Evolutionary conservation across 2,113 vertebrate species (phyloP).

Genomic region (Heterotis niloticus): DNA sequence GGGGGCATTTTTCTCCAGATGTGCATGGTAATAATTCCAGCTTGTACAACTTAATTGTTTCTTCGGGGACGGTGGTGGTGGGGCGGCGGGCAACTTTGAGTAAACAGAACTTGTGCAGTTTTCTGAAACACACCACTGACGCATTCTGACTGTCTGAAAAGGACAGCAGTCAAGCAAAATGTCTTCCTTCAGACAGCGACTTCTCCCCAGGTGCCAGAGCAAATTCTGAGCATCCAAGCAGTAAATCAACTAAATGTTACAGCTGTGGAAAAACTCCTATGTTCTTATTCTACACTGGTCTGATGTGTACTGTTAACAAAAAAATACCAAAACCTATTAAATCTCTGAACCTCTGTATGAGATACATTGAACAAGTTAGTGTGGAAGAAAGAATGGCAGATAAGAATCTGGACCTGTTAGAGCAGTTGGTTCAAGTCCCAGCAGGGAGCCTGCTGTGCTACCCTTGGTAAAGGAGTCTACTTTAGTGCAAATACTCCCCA

Average conservation of each 20-base stretch:
- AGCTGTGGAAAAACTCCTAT: constrained; percentile 46
- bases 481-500: too few relatives aligned
- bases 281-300: constrained; percentile 34
- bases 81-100: constrained; percentile 41
- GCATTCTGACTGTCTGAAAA: constrained; percentile 31
- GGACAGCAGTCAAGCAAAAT: constrained; percentile 42
- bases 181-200: constrained; percentile 38
- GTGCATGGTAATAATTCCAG: constrained; percentile 45
- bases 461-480: too few relatives aligned
- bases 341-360: neutral
- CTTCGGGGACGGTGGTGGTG: constrained; percentile 40
- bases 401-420: too few relatives aligned
- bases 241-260: constrained; percentile 48
- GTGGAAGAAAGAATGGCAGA: neutral
- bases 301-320: neutral
- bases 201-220: constrained; percentile 44
- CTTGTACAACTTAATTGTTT: constrained; percentile 47
- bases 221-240: constrained; percentile 49
- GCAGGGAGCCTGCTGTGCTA: too few relatives aligned
- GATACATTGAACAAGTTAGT: neutral
- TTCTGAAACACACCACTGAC: constrained; percentile 38
- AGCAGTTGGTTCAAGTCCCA: too few relatives aligned
- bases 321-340: neutral
- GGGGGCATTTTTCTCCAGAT: constrained; percentile 39
- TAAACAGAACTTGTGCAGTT: constrained; percentile 44